phyloP scores from a whole-genome alignment of 2,797 vertebrate genomes.

The Pterois miles region DNA sequence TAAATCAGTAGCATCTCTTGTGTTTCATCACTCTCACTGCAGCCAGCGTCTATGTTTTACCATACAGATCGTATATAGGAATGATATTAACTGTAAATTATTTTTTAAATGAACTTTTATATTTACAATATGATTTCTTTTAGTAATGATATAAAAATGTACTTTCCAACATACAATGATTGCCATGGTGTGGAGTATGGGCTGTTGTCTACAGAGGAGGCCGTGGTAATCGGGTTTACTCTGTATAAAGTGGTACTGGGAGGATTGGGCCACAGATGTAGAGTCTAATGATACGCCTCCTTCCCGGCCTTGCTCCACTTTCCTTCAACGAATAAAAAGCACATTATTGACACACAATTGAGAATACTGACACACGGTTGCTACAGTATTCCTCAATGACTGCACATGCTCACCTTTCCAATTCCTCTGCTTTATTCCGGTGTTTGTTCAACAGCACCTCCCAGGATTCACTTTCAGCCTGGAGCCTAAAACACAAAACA shows the following conservation, averaged over 20 bases:
- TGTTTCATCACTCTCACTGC: neutral
- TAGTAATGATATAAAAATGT: neutral
- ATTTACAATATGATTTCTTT: neutral
- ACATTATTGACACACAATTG: constrained; percentile 11
- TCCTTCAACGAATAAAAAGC: constrained; percentile 62
- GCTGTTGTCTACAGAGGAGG: constrained; percentile 73
- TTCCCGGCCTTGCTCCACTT: constrained; percentile 71
- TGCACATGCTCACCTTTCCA: constrained; percentile 73
- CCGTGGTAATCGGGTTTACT: constrained; percentile 81
- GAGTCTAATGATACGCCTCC: constrained; percentile 64
- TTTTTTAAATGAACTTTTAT: no score
- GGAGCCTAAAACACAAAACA: constrained; percentile 74
- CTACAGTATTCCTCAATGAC: neutral
- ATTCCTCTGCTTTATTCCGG: constrained; percentile 73
- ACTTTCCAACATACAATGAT: constrained; percentile 73
- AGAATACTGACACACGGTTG: neutral
- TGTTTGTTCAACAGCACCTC: constrained; percentile 81
- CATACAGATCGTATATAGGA: neutral
- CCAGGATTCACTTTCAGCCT: constrained; percentile 82
- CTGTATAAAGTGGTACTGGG: constrained; percentile 78
- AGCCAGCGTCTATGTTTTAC: neutral
- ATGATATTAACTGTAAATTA: neutral
- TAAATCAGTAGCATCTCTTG: constrained; percentile 15
- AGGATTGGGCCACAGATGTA: constrained; percentile 70
- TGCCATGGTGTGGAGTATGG: constrained; percentile 74